These are phyloP conservation scores for Cebidichthys violaceus DNA, from an alignment of 2,113 vertebrate species.

Conservation along the genomic window DNA sequence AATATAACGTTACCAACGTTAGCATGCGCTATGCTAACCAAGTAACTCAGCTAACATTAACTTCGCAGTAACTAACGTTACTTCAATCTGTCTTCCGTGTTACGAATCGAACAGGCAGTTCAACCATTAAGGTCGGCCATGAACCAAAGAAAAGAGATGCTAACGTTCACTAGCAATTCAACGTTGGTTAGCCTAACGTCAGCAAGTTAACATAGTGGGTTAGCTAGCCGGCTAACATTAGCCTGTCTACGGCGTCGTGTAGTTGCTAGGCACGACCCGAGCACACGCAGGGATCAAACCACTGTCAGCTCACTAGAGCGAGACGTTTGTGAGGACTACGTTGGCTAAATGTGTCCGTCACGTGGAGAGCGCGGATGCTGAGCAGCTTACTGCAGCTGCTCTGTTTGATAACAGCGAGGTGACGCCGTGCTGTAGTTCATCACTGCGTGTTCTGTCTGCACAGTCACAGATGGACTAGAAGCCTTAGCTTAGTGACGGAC, in stretches of 20 bases:
- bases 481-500: background rate
- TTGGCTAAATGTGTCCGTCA: conserved; percentile 10
- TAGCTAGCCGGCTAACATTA: conserved; percentile 16
- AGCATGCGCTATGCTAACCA: conserved; percentile 34
- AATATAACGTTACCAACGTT: background rate
- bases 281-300: conserved; percentile 30
- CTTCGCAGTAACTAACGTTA: background rate
- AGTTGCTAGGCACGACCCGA: conserved; percentile 75
- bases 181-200: too few relatives aligned
- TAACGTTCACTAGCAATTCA: background rate
- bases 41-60: conserved; percentile 8
- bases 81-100: background rate
- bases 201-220: background rate
- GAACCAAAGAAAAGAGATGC: background rate
- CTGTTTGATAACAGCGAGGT: conserved; percentile 1
- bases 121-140: background rate
- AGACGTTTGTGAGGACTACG: background rate
- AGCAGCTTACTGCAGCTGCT: conserved; percentile 33
- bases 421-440: background rate
- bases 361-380: conserved; percentile 28
- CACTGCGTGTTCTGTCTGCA: too few relatives aligned
- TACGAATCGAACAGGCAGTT: background rate
- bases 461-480: background rate
- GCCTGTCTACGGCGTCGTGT: conserved; percentile 42
- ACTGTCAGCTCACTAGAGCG: background rate